A percentile compares a stretch with the other conserved stretches of the same genome.
These are phyloP conservation scores for Marmota flaviventris DNA, from an alignment of 2,113 vertebrate species.

Conservation along the genomic window DNA sequence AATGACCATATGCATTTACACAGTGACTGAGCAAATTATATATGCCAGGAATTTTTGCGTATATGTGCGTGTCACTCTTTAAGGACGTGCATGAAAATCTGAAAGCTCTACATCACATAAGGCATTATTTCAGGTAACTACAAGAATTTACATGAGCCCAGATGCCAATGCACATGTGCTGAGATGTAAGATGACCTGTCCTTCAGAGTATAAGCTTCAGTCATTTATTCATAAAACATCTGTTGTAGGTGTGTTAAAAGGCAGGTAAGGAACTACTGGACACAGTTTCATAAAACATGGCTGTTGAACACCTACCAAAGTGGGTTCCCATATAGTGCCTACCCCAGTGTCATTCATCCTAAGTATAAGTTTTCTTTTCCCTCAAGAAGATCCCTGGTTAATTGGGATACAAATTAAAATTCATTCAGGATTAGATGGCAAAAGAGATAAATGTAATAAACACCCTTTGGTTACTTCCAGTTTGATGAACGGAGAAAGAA, in stretches of 20 bases:
- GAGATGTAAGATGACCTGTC: not conserved
- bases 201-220: not conserved
- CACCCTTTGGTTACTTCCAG: not conserved
- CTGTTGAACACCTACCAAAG: not conserved
- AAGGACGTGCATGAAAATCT: not conserved
- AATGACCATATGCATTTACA: not conserved
- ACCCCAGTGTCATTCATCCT: not conserved
- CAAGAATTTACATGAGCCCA: not conserved
- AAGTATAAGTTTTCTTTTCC: not conserved
- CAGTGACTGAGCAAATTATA: not conserved
- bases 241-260: not conserved
- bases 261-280: not conserved
- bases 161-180: not conserved
- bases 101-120: not conserved
- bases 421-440: not conserved
- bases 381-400: slow-evolving; percentile 5
- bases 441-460: not conserved
- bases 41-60: not conserved
- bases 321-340: not conserved
- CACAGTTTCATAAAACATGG: not conserved
- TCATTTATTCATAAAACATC: not conserved
- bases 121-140: not conserved
- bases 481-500: not conserved
- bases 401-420: slow-evolving; percentile 28
- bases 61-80: not conserved